Evolutionary conservation across 2,888 invertebrate genomes (phyloP).

Genomic region (Caradrina clavipalpis): DNA sequence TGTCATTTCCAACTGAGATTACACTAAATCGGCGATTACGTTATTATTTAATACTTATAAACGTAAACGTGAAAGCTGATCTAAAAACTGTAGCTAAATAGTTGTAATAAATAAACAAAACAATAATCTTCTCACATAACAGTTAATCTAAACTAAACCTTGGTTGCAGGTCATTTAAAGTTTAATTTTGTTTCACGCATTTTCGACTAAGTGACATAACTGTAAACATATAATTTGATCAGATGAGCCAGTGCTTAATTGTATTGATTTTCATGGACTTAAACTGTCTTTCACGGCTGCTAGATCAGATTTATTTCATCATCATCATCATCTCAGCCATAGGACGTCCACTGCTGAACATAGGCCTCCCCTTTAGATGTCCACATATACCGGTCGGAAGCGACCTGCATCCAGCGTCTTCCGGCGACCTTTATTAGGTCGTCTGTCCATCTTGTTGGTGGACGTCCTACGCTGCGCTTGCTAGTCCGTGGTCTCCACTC

Average conservation of each 20-base stretch:
- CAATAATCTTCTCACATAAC: too few species aligned
- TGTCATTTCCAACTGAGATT: too few species aligned
- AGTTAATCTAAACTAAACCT: not conserved
- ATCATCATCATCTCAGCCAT: too few species aligned
- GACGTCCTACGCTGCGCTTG: too few species aligned
- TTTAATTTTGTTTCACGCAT: not conserved
- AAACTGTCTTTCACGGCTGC: not conserved
- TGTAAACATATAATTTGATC: not conserved
- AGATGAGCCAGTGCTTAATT: not conserved
- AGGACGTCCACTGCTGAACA: too few species aligned
- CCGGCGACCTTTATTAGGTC: too few species aligned
- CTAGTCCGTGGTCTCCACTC: too few species aligned
- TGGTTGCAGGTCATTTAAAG: constrained; percentile 1
- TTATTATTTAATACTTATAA: not conserved
- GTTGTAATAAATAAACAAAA: not conserved
- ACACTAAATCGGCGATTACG: not conserved
- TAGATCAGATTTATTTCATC: not conserved
- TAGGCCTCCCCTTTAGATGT: too few species aligned
- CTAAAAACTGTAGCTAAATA: not conserved
- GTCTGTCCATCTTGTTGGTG: too few species aligned
- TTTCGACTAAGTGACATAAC: constrained; percentile 12
- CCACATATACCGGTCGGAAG: too few species aligned
- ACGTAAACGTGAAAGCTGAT: constrained; percentile 10
- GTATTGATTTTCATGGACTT: not conserved
- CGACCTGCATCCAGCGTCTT: too few species aligned